A percentile compares a stretch with the other conserved stretches of the same genome.
Conservation (phyloP, 2,888 invertebrate genomes). For the Petrophora chlorosata region DNA sequence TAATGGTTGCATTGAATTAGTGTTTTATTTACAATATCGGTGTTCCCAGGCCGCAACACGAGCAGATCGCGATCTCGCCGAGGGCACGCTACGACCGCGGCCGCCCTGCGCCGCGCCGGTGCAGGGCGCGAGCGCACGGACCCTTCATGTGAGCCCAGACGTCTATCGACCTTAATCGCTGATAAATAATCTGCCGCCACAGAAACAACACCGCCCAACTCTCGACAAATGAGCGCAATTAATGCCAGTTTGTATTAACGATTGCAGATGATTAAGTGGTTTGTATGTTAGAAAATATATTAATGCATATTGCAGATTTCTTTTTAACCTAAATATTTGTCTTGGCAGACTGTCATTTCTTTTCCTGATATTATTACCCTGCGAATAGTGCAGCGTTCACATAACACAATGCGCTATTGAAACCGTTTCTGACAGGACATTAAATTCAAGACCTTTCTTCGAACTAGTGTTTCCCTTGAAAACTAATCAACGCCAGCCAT, state of each 20-base stretch:
- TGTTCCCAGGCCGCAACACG: slow-evolving; percentile 65
- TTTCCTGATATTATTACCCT: slow-evolving; percentile 4
- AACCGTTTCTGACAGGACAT: slow-evolving; percentile 53
- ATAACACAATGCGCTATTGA: slow-evolving; percentile 44
- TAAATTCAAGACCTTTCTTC: slow-evolving; percentile 67
- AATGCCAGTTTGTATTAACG: slow-evolving; percentile 59
- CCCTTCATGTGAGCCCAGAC: slow-evolving; percentile 64
- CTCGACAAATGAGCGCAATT: slow-evolving; percentile 69
- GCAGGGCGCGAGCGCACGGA: slow-evolving; percentile 43
- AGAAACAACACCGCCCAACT: slow-evolving; percentile 68
- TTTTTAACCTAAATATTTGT: background rate
- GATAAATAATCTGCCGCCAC: slow-evolving; percentile 60
- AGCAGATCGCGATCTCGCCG: slow-evolving; percentile 63
- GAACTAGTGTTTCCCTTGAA: slow-evolving; percentile 71
- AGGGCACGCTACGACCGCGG: no score
- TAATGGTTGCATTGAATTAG: slow-evolving; percentile 19
- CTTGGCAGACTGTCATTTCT: slow-evolving; percentile 7
- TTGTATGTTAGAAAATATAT: no score
- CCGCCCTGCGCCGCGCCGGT: no score
- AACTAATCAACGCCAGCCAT: slow-evolving; percentile 76
- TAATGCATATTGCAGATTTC: no score
- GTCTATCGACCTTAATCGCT: slow-evolving; percentile 67
- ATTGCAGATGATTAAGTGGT: background rate
- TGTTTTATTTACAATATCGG: slow-evolving; percentile 26
- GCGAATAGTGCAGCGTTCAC: slow-evolving; percentile 31